Base-by-base conservation (phyloP, 2,113 vertebrate genomes). In the Xiphias gladius region DNA sequence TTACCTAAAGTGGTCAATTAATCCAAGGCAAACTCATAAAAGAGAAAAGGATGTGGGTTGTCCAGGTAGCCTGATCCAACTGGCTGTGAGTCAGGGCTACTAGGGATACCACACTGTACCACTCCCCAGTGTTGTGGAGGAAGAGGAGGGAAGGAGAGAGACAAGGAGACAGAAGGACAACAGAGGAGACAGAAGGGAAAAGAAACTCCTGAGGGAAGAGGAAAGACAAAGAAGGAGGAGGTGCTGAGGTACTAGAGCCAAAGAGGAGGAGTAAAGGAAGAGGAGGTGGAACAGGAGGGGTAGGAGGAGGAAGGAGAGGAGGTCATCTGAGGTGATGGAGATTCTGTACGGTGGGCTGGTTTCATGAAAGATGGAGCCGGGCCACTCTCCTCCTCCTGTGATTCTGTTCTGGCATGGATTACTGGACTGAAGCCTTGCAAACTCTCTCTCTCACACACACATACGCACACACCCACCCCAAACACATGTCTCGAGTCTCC, bases 291-390 rank as follows among this genome's bases (percentile, higher is more conserved):
- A 43, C n/a, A 61, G 57, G 41, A 80, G 7, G 28, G 52, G 68
- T 35, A 54, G 72, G 80, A 82, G 64, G 73, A 86, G 65, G 22
- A 82, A 78, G 55, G 41, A 79, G 66, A 70, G 55, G 58, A 91
- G 92, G 92, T 93, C 92, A 89, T 89, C 65, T 79, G 90, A 92
- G 93, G 92, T 85, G 92, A 92, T 67, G 76, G 81, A 79, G 87
- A 86, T 76, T 84, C 83, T 85, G 83, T 73, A 80, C 9, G 68
- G 88, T 84, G 88, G 84, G 80, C 68, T 84, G 85, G 71, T 87
- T 90, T 90, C 67, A 73, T 80, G 79, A 82, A 86, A 86, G 65
- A 91, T 91, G 89, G 88, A 84, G 68, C 37, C 2, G 19, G 35
- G 85, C 87, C 88, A 73, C 79, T 85, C 82, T 89, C 86, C 87